Percentiles rank a stretch among this genome's conserved stretches.
Evolutionary conservation across 2,888 invertebrate genomes (phyloP).

Genomic region (Ferrisia virgata): DNA sequence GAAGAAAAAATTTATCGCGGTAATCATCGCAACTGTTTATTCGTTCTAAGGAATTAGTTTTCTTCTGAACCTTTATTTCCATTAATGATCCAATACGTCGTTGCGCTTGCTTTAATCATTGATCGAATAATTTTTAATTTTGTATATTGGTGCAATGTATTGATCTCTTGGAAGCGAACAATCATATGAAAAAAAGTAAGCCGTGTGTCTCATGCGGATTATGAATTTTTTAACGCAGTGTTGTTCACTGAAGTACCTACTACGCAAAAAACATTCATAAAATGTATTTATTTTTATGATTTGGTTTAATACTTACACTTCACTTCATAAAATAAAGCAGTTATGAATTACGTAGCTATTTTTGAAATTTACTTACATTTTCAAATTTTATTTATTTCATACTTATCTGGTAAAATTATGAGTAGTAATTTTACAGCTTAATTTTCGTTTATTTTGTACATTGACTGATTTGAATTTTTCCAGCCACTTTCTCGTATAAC

Average conservation of each 20-base stretch:
- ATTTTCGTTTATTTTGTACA: too few relatives aligned
- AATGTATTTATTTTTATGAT: neutral
- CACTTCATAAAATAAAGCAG: too few relatives aligned
- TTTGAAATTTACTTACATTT: too few relatives aligned
- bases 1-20: neutral
- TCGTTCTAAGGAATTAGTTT: neutral
- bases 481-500: too few relatives aligned
- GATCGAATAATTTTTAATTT: neutral
- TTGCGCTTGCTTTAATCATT: neutral
- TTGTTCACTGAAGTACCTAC: neutral
- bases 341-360: too few relatives aligned
- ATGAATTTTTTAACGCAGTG: neutral
- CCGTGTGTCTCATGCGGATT: neutral
- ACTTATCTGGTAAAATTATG: too few relatives aligned
- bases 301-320: too few relatives aligned
- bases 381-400: too few relatives aligned
- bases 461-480: too few relatives aligned
- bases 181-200: neutral
- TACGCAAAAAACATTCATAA: neutral
- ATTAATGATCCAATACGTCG: neutral
- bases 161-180: neutral
- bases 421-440: too few relatives aligned
- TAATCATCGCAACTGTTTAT: neutral
- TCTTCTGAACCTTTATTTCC: neutral
- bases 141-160: neutral